Base-by-base conservation (phyloP, 1,140 invertebrate genomes). In the Drosophila pseudoobscura region DNA sequence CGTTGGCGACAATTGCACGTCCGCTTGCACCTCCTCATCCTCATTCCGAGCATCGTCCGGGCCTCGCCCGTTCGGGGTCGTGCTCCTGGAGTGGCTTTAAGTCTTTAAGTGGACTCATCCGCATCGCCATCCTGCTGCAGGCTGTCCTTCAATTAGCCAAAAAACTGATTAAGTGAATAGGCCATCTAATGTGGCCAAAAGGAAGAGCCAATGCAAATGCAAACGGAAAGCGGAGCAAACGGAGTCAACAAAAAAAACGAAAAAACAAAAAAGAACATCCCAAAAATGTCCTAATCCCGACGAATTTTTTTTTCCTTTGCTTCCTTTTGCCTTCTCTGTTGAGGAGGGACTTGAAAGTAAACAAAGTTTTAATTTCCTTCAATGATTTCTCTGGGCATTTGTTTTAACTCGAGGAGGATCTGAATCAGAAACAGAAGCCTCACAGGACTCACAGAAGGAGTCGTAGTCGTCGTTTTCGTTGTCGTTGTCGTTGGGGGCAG, bases 301-400 rank as follows among this genome's bases (percentile, higher is more conserved):
- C 22, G 45, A 61, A 55, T 56, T 29, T 3, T 17, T 24, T 22
- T 15, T 43, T 63, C 52, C 24, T 39, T 26, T 31, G 41, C 43
- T 31, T n/a, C 43, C 24, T 35, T 24, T 59, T n/a, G 49, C 20
- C 15, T 26, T 51, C 22, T 15, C 17, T 17, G 59, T 3, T 35
- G 62, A 43, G 35, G 35, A 51, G 52, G 75, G 80, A 80, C 80
- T 85, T 69, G 69, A 74, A 77, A 85, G 82, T 85, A 85, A 85
- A 85, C 80, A 85, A 85, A 85, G 80, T 85, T 85, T 87, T 85
- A 85, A 85, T 85, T 85, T 85, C 80, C 80, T 80, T 85, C 80
- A 85, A 87, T 87, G 80, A 85, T 85, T 85, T 87, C 74, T 87
- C 77, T 78, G 78, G 68, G 78, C 80, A 85, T 87, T 85, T 85